Percentiles rank a stretch among this genome's conserved stretches.
These are phyloP conservation scores for Melierax canorus DNA, from an alignment of 2,113 vertebrate species.

Conservation along the genomic window DNA sequence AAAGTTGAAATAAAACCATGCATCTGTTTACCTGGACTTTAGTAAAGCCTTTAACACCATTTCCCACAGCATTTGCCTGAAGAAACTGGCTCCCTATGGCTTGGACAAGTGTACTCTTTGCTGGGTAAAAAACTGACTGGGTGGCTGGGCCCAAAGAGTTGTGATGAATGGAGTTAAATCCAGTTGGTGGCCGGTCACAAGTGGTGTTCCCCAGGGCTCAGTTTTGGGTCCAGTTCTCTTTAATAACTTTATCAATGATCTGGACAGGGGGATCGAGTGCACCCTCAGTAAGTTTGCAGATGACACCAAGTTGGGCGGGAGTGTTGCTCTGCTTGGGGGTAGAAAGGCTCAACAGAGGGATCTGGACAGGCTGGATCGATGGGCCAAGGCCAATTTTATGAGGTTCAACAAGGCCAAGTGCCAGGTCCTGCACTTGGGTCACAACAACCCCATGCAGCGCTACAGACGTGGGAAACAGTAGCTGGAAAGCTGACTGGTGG, in stretches of 20 bases:
- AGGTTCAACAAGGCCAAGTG: no score
- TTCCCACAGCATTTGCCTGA: no score
- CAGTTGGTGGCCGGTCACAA: neutral
- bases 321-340: neutral
- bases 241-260: neutral
- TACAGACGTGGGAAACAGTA: no score
- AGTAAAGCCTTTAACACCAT: neutral
- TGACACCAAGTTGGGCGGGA: neutral
- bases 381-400: rapidly evolving
- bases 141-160: rapidly evolving
- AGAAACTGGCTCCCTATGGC: neutral
- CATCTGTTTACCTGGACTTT: neutral
- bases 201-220: neutral
- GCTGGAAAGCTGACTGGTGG: no score
- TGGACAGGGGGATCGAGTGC: neutral
- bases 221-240: neutral
- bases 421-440: no score
- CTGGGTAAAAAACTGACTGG: neutral
- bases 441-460: no score
- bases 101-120: neutral
- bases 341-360: neutral
- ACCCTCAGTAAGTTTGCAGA: neutral
- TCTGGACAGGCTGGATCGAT: neutral
- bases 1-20: neutral
- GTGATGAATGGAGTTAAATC: no score